These are phyloP conservation scores for Electrona antarctica DNA, from an alignment of 2,113 vertebrate species.

Conservation along the genomic window DNA sequence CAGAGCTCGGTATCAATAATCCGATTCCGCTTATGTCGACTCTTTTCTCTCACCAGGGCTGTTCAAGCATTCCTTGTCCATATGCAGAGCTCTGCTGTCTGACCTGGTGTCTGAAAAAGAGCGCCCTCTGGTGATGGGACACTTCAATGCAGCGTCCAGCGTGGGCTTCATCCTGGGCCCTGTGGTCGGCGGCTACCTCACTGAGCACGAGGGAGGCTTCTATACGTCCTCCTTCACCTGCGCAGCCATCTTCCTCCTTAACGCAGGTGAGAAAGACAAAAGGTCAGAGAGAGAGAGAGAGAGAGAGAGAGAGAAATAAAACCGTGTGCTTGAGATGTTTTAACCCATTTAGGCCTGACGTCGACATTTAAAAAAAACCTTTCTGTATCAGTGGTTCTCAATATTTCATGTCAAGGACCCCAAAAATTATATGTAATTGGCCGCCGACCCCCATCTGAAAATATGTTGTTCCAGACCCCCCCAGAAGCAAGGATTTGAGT, in stretches of 20 bases:
- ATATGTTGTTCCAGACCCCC: too few species aligned
- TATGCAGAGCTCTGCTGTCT: constrained; percentile 93
- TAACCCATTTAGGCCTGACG: too few species aligned
- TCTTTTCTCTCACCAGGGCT: constrained; percentile 80
- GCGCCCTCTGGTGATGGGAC: constrained; percentile 90
- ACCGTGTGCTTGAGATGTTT: neutral
- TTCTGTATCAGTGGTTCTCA: too few species aligned
- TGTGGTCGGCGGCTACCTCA: constrained; percentile 90
- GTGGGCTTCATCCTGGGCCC: constrained; percentile 96
- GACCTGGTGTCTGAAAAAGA: constrained; percentile 89
- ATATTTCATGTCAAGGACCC: too few species aligned
- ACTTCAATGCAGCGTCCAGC: constrained; percentile 90
- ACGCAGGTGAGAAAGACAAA: constrained; percentile 82
- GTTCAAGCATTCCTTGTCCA: constrained; percentile 95
- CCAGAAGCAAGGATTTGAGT: too few species aligned
- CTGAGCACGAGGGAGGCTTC: constrained; percentile 89
- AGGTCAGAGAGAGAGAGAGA: neutral
- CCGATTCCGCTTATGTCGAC: too few species aligned
- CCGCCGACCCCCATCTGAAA: too few species aligned
- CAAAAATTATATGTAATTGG: too few species aligned
- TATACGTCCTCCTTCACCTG: constrained; percentile 87
- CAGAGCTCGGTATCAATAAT: too few species aligned
- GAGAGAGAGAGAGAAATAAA: neutral
- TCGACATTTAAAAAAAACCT: too few species aligned
- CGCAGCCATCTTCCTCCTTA: constrained; percentile 88